Conservation (phyloP, 1,140 invertebrate species). For the Aphelinus atriplicis region DNA sequence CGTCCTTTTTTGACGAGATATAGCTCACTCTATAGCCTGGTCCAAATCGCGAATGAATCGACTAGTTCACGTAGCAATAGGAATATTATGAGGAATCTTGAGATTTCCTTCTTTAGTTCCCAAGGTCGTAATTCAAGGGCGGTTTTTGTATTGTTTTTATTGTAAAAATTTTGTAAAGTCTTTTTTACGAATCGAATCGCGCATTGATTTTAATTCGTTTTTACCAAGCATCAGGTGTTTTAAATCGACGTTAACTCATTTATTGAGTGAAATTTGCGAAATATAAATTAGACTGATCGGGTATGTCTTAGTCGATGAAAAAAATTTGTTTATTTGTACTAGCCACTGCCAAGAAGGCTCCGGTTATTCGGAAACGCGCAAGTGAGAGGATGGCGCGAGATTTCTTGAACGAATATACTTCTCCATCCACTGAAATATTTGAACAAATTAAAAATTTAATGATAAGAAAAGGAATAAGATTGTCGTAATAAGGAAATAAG, state of each 20-base stretch:
- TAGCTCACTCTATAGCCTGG: neutral
- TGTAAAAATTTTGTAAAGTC: constrained; percentile 42
- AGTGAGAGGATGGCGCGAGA: constrained; percentile 17
- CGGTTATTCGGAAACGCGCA: constrained; percentile 14
- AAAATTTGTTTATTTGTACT: constrained; percentile 34
- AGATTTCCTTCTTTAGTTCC: constrained; percentile 29
- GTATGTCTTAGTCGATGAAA: constrained; percentile 17
- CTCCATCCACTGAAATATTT: constrained; percentile 40
- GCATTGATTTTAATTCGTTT: constrained; percentile 31
- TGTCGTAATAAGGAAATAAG: constrained; percentile 40
- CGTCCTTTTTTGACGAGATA: constrained; percentile 11
- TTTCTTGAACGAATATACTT: constrained; percentile 37
- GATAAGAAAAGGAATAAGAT: constrained; percentile 29
- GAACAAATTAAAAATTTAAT: constrained; percentile 26
- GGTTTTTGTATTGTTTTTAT: constrained; percentile 41
- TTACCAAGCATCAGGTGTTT: constrained; percentile 19
- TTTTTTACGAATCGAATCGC: constrained; percentile 30
- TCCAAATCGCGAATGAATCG: constrained; percentile 16
- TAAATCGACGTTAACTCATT: constrained; percentile 19
- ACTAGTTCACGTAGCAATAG: constrained; percentile 29
- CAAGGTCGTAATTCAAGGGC: constrained; percentile 4
- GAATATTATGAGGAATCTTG: constrained; percentile 12
- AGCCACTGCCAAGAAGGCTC: constrained; percentile 34
- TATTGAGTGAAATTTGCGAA: constrained; percentile 4
- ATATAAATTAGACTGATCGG: constrained; percentile 30